A percentile compares a stretch with the other conserved stretches of the same genome.
Evolutionary conservation across 2,797 vertebrate genomes (phyloP).

Genomic region (Atherinosoma microstoma): DNA sequence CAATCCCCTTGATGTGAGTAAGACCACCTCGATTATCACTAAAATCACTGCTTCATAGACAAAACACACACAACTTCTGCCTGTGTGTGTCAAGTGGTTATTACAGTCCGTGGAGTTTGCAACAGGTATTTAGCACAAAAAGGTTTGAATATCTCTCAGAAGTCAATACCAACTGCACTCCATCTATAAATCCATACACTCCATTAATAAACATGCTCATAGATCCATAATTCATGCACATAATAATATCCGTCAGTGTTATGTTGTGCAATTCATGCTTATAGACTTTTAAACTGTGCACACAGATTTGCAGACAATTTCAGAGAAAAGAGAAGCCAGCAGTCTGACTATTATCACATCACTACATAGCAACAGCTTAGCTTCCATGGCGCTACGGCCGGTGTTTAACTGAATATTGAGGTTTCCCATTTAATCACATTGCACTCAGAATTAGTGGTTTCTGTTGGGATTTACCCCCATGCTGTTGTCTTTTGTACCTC

Average conservation of each 20-base stretch:
- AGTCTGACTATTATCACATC: background rate
- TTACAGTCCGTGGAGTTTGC: too few relatives aligned
- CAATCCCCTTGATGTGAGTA: background rate
- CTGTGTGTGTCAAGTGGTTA: too few relatives aligned
- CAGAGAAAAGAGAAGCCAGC: background rate
- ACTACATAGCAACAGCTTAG: too few relatives aligned
- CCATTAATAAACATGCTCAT: too few relatives aligned
- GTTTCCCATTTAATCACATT: background rate
- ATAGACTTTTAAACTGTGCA: background rate
- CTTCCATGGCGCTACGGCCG: background rate
- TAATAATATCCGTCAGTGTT: too few relatives aligned
- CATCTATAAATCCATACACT: too few relatives aligned
- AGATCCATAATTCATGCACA: too few relatives aligned
- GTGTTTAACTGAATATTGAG: background rate
- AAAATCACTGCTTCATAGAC: background rate
- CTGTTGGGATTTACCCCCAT: background rate
- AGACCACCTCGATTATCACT: background rate
- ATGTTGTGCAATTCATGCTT: too few relatives aligned
- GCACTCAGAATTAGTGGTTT: background rate
- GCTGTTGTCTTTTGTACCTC: background rate
- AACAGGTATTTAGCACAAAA: too few relatives aligned
- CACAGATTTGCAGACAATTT: background rate
- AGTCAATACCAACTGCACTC: too few relatives aligned
- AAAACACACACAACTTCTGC: background rate
- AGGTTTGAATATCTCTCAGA: too few relatives aligned